Base-by-base conservation (phyloP, 1,140 invertebrate genomes). In the Microplitis demolitor region DNA sequence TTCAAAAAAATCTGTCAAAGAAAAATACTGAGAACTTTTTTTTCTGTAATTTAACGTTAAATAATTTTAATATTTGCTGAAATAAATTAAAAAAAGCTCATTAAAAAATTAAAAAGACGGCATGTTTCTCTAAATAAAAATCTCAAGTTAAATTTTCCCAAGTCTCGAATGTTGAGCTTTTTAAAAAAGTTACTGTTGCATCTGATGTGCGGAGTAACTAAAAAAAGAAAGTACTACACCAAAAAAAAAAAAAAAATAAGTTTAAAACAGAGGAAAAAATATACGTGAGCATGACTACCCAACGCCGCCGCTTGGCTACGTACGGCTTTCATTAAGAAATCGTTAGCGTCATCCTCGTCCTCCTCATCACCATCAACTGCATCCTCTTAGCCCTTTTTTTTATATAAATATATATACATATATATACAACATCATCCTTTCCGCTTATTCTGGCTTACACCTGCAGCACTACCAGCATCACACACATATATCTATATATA, bases 311-410 rank as follows among this genome's bases (percentile, higher is more conserved):
- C 74, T 33, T 2, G 62, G 33, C 39, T 45, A 45, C 11, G 39
- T 45, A 45, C 75, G 74, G 77, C 77, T 82, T 80, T 80, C 80
- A 83, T 81, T 80, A 82, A 83, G 82, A 79, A 82, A 83, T 81
- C 80, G 80, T 82, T 83, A 83, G 78, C 78, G 76, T 78, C 78
- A 75, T 74, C 74, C 78, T 78, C 77, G 76, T 74, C 73, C 78
- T 79, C 76, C 79, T 81, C 79, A 79, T 79, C 79, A 78, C 66
- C 75, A 74, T 77, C 74, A 70, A 45, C 73, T 51, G 67, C 39
- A 67, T 72, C 45, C 58, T 51, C 58, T 69, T 53, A 70, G 51
- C 69, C 56, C 64, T 35, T 4, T 63, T 71, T 66, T 24, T 24
- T 24, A 24, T 24, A 24, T 24, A 24, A 24, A 24, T 24, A 24